Percentiles rank a stretch among this genome's conserved stretches.
Evolutionary conservation across 2,797 vertebrate species (phyloP).

Genomic region (Gorsachius magnificus): DNA sequence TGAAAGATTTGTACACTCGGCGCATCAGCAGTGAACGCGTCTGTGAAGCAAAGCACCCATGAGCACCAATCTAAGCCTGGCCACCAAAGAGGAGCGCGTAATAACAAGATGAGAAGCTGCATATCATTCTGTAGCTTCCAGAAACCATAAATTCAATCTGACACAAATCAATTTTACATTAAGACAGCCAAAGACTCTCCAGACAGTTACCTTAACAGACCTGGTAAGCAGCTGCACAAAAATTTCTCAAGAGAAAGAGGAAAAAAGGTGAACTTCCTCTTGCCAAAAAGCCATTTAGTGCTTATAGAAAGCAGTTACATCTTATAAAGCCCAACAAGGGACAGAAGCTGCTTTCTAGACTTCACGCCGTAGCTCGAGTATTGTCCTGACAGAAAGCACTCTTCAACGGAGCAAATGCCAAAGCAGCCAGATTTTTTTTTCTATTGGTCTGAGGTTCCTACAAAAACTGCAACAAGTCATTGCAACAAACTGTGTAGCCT

Average conservation of each 20-base stretch:
- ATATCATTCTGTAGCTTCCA: conserved; percentile 44
- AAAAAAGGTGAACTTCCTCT: background rate
- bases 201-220: conserved; percentile 61
- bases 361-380: background rate
- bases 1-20: conserved; percentile 32
- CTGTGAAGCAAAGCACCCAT: conserved; percentile 37
- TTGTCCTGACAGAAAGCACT: background rate
- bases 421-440: background rate
- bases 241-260: background rate
- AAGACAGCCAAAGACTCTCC: conserved; percentile 49
- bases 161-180: conserved; percentile 61
- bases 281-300: background rate
- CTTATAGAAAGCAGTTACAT: background rate
- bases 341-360: background rate
- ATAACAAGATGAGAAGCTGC: background rate
- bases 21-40: background rate
- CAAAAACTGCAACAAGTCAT: background rate
- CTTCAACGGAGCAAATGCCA: background rate
- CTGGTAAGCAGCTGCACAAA: conserved; percentile 48
- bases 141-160: conserved; percentile 54
- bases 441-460: background rate
- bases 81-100: conserved; percentile 35
- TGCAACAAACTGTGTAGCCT: background rate
- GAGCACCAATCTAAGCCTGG: conserved; percentile 12
- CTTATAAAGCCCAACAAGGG: background rate